Evolutionary conservation across 2,888 invertebrate species (phyloP).

Genomic region (Harpalus rubripes): DNA sequence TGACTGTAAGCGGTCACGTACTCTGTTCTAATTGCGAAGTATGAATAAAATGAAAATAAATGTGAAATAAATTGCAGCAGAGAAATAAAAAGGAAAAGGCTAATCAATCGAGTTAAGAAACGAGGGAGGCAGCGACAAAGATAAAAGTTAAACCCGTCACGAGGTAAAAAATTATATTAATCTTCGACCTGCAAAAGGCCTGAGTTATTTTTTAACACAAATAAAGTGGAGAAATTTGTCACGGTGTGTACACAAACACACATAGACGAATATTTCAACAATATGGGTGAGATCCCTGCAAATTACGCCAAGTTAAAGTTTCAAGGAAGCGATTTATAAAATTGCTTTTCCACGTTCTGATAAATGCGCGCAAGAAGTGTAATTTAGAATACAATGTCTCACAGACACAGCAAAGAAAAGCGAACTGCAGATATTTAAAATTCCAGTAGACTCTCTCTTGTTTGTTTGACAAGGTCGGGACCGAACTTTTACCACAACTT

Average conservation of each 20-base stretch:
- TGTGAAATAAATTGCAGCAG: background rate
- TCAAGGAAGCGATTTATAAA: constrained; percentile 66
- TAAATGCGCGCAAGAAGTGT: constrained; percentile 63
- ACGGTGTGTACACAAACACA: constrained; percentile 54
- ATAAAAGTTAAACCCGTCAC: constrained; percentile 58
- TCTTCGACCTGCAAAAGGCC: constrained; percentile 58
- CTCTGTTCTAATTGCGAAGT: background rate
- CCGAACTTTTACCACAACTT: constrained; percentile 32
- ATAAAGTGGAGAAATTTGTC: constrained; percentile 64
- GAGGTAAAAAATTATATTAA: constrained; percentile 63
- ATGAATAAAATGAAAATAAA: background rate
- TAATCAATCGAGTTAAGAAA: constrained; percentile 20
- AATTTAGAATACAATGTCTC: constrained; percentile 64
- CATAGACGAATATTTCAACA: constrained; percentile 56
- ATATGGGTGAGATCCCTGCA: constrained; percentile 63
- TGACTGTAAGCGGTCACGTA: background rate
- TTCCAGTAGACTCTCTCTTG: constrained; percentile 32
- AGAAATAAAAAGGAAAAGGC: background rate
- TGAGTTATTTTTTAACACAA: constrained; percentile 65
- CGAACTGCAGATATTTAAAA: constrained; percentile 53
- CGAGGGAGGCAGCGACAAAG: constrained; percentile 28
- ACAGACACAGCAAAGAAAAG: constrained; percentile 50
- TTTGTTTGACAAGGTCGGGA: constrained; percentile 52
- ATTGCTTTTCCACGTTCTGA: constrained; percentile 66
- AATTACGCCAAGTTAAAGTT: constrained; percentile 67